phyloP scores from a whole-genome alignment of 2,113 vertebrate species.

The Prietella phreatophila region DNA sequence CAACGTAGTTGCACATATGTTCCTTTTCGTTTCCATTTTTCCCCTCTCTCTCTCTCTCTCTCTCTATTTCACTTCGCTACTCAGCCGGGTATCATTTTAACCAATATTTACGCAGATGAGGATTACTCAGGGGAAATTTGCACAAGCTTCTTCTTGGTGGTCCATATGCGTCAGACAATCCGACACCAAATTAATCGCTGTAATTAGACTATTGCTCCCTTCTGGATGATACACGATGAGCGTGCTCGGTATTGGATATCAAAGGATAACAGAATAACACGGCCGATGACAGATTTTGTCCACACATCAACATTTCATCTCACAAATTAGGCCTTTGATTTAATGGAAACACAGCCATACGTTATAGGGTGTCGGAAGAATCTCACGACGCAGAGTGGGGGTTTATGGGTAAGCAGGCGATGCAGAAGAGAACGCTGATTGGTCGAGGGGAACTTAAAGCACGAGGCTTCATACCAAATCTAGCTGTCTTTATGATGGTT shows the following conservation, averaged over 20 bases:
- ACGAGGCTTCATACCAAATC: background rate
- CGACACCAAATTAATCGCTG: slow-evolving; percentile 48
- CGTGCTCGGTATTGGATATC: slow-evolving; percentile 39
- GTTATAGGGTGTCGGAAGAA: slow-evolving; percentile 15
- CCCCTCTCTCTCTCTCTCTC: too few species aligned
- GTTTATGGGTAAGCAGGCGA: slow-evolving; percentile 6
- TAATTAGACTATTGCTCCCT: slow-evolving; percentile 46
- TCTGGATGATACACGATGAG: slow-evolving; percentile 40
- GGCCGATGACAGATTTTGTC: slow-evolving; percentile 37
- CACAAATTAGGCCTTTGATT: slow-evolving; percentile 37
- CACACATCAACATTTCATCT: slow-evolving; percentile 43
- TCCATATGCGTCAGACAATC: slow-evolving; percentile 48
- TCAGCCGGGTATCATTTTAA: slow-evolving; percentile 42
- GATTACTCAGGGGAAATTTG: slow-evolving; percentile 41
- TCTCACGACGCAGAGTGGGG: background rate
- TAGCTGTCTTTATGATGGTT: background rate
- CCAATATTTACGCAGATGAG: slow-evolving; percentile 48
- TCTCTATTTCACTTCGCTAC: slow-evolving; percentile 32
- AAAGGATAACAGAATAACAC: slow-evolving; percentile 37
- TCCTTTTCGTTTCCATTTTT: background rate
- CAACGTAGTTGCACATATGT: background rate
- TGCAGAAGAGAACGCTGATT: background rate
- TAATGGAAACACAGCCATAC: slow-evolving; percentile 37
- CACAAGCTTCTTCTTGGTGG: slow-evolving; percentile 49
- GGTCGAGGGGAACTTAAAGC: background rate